Evolutionary conservation across 2,888 invertebrate genomes (phyloP), one percentile per base, ranked within the genome.

Genomic region (Orthosia gothica): DNA sequence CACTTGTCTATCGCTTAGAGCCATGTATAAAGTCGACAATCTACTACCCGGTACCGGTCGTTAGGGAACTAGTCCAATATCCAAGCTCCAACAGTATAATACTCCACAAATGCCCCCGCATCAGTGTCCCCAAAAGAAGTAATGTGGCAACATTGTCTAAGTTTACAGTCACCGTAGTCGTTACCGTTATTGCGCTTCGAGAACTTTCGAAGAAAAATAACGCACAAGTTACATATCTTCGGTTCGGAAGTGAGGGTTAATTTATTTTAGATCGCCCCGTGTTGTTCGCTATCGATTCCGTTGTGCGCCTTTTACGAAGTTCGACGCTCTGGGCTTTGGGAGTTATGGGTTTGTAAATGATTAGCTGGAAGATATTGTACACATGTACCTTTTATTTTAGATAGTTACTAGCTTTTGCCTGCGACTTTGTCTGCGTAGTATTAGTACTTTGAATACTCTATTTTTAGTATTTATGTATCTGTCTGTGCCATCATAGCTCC

Each of bases 131-230:
- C 50, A 55, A 61, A 74, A 70, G 61, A 67, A 75, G 59, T 75
- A 83, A 71, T 63, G 62, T 26, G 69, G 58, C 54, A 70, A 70
- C 74, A 79, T 79, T 74, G 69, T 64, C 80, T 67, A 84, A 87
- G 85, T 87, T 83, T 74, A 64, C 55, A 84, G 82, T 82, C 79
- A 80, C 76, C 65, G 66, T 59, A 69, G 79, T 80, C 74, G 77
- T 80, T 76, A 73, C 54, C 49, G 55, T 79, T 84, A 81, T 68
- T 74, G 79, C 80, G 69, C 45, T 72, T 70, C 68, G 62, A 61
- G 69, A 91, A 91, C 81, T 90, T 91, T 81, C 73, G 11, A 83
- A 87, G 90, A 89, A 92, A 91, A 92, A 91, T 91, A 90, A 88
- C 84, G 79, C 76, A 82, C 83, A 87, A 89, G 83, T 87, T 87